Conservation (phyloP, 2,888 invertebrate genomes). For the Leptinotarsa rubiginosa region DNA sequence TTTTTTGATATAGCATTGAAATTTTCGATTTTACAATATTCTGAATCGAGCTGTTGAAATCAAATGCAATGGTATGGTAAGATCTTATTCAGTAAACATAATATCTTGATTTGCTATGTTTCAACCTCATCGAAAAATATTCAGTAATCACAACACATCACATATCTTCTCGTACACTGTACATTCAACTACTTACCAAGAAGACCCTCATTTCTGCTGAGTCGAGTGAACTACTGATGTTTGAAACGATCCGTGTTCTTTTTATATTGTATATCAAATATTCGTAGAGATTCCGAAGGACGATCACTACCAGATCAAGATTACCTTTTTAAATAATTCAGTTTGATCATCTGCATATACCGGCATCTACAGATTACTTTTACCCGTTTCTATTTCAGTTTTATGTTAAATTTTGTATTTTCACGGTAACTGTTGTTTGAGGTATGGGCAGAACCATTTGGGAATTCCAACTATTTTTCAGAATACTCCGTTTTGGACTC, state of each 20-base stretch:
- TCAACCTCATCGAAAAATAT: not conserved
- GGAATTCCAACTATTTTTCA: not conserved
- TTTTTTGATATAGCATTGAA: too few relatives aligned
- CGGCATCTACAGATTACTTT: slow-evolving; percentile 13
- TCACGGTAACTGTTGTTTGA: not conserved
- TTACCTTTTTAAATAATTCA: slow-evolving; percentile 20
- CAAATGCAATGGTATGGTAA: not conserved
- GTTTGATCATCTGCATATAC: slow-evolving; percentile 10
- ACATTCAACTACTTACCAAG: slow-evolving; percentile 27
- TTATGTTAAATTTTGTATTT: not conserved
- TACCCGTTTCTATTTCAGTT: slow-evolving; percentile 3
- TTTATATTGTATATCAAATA: slow-evolving; percentile 24
- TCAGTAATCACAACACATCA: not conserved
- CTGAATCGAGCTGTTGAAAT: not conserved
- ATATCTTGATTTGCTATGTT: not conserved
- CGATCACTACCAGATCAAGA: slow-evolving; percentile 17
- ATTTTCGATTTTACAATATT: not conserved
- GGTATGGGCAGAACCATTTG: not conserved
- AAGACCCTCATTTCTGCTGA: slow-evolving; percentile 29
- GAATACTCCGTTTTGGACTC: too few relatives aligned
- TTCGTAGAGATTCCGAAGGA: slow-evolving; percentile 20
- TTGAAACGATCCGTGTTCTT: slow-evolving; percentile 8
- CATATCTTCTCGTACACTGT: not conserved
- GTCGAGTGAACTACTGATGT: slow-evolving; percentile 26
- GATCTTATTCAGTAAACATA: not conserved